Conservation (phyloP, 1,140 invertebrate genomes). For the Penaeus japonicus region DNA sequence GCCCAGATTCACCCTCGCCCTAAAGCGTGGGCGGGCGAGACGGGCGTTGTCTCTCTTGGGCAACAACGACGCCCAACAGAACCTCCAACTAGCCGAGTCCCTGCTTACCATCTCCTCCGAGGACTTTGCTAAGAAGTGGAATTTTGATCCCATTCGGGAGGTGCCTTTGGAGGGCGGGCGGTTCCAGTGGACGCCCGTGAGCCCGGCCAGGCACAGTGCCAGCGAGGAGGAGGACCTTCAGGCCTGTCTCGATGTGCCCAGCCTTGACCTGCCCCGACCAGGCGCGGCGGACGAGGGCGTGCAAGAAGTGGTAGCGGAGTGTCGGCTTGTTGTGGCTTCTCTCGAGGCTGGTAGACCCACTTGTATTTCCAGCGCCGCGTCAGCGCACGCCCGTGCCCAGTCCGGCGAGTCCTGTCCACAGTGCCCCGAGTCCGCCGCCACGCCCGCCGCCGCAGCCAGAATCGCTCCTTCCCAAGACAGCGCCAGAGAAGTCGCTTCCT, state of each 20-base stretch:
- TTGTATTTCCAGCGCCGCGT: too few relatives aligned
- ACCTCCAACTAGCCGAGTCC: not conserved
- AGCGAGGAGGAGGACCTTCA: too few relatives aligned
- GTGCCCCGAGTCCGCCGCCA: not conserved
- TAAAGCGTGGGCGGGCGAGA: not conserved
- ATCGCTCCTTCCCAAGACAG: too few relatives aligned
- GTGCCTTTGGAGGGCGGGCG: not conserved
- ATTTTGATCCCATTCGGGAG: conserved; percentile 22
- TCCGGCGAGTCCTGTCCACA: not conserved
- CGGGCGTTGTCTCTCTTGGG: conserved; percentile 7
- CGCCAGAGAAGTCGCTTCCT: too few relatives aligned
- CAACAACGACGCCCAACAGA: not conserved
- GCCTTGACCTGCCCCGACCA: too few relatives aligned
- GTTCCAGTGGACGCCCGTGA: not conserved
- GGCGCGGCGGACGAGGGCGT: too few relatives aligned
- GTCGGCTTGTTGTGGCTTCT: too few relatives aligned
- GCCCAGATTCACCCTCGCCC: not conserved
- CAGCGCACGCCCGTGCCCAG: too few relatives aligned
- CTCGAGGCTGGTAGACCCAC: too few relatives aligned
- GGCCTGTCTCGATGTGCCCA: too few relatives aligned
- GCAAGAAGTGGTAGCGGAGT: too few relatives aligned
- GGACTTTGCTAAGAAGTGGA: conserved; percentile 35
- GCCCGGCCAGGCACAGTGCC: not conserved
- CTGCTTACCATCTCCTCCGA: conserved; percentile 15
- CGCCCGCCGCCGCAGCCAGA: not conserved